Evolutionary conservation across 2,888 invertebrate genomes (phyloP).

Genomic region (Julus scandinavius): DNA sequence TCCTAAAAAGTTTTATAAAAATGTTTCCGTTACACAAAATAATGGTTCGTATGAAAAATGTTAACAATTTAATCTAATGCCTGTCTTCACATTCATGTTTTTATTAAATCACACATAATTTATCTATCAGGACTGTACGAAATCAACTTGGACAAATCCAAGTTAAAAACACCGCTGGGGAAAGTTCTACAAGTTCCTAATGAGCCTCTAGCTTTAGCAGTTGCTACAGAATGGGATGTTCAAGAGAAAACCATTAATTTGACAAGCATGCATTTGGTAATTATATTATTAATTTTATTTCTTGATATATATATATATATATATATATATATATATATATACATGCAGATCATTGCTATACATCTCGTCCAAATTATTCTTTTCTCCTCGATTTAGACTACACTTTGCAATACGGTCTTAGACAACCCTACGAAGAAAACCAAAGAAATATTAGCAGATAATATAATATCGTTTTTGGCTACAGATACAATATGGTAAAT

Average conservation of each 20-base stretch:
- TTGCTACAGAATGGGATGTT: constrained; percentile 94
- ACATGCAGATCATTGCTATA: too few species aligned
- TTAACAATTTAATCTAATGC: constrained; percentile 7
- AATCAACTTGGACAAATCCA: constrained; percentile 86
- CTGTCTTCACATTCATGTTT: background rate
- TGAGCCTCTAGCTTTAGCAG: constrained; percentile 89
- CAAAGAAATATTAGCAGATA: constrained; percentile 79
- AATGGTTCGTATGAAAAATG: constrained; percentile 71
- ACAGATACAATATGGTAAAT: constrained; percentile 79
- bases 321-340: constrained; percentile 34
- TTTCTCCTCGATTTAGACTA: constrained; percentile 72
- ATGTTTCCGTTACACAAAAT: constrained; percentile 76
- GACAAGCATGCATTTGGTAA: constrained; percentile 89
- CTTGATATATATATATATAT: constrained; percentile 13
- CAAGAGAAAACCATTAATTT: constrained; percentile 82
- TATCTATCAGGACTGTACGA: constrained; percentile 69
- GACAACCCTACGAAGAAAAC: constrained; percentile 91
- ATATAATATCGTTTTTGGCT: constrained; percentile 81
- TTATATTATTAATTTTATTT: constrained; percentile 24
- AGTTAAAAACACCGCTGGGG: constrained; percentile 90
- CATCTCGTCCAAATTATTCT: background rate
- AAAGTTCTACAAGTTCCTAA: constrained; percentile 79
- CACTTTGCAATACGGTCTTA: constrained; percentile 86
- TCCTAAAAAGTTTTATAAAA: constrained; percentile 78
- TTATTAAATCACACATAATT: background rate